Evolutionary conservation across 2,113 vertebrate species (phyloP).

Genomic region (Dicrurus megarhynchus): DNA sequence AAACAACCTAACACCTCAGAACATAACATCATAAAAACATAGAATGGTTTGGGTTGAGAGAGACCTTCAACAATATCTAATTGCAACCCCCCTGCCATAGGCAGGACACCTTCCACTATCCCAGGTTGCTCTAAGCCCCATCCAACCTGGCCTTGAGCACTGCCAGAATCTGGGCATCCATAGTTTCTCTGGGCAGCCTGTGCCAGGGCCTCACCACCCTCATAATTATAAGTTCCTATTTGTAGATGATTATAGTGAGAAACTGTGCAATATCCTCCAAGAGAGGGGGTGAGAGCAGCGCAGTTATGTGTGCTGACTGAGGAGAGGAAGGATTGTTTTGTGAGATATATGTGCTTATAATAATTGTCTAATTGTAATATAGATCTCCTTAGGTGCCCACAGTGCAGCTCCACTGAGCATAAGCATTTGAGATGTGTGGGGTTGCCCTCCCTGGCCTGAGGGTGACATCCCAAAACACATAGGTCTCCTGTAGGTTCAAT

Average conservation of each 20-base stretch:
- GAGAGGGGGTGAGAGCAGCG: background rate
- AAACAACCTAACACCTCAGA: background rate
- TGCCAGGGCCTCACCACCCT: background rate
- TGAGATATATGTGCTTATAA: background rate
- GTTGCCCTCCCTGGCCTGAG: background rate
- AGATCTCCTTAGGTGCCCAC: background rate
- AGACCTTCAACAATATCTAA: background rate
- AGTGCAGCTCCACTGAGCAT: background rate
- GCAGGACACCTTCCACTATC: background rate
- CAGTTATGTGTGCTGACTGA: background rate
- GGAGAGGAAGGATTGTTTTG: background rate
- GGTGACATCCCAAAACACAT: background rate
- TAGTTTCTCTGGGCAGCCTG: background rate
- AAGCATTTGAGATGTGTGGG: background rate
- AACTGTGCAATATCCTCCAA: background rate
- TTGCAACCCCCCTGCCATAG: background rate
- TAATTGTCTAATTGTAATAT: background rate
- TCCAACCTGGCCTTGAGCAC: background rate
- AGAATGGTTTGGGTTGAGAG: background rate
- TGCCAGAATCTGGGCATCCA: background rate
- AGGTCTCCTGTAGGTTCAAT: background rate
- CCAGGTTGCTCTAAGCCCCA: background rate
- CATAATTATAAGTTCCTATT: background rate
- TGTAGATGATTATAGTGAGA: background rate
- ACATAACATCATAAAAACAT: background rate